Evolutionary conservation across 1,140 invertebrate genomes (phyloP).

Genomic region (Drosophila subpulchrella): DNA sequence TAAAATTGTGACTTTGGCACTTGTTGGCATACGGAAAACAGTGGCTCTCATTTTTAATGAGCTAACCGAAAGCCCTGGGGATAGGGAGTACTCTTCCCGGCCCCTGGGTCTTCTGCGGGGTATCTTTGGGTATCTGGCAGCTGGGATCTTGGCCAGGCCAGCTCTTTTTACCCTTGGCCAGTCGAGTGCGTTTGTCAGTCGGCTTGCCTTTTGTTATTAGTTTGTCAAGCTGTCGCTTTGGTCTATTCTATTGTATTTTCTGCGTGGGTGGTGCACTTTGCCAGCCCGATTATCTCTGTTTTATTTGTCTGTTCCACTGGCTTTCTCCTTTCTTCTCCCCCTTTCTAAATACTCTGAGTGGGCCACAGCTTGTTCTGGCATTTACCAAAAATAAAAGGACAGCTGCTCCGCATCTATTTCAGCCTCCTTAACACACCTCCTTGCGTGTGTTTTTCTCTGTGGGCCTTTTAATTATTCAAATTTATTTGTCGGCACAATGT

Average conservation of each 20-base stretch:
- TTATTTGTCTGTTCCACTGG: slow-evolving; percentile 59
- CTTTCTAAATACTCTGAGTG: slow-evolving; percentile 5
- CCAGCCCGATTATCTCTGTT: slow-evolving; percentile 65
- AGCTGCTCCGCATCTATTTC: slow-evolving; percentile 56
- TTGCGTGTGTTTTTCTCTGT: slow-evolving; percentile 40
- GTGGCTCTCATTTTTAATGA: slow-evolving; percentile 73
- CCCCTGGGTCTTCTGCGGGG: slow-evolving; percentile 4
- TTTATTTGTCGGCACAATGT: slow-evolving; percentile 73
- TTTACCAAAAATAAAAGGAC: slow-evolving; percentile 63
- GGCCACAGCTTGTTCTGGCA: slow-evolving; percentile 48
- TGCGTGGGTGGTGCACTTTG: slow-evolving; percentile 29
- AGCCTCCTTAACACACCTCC: slow-evolving; percentile 3
- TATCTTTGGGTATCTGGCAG: slow-evolving; percentile 15
- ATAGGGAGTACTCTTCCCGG: slow-evolving; percentile 18
- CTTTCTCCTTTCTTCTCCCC: neutral
- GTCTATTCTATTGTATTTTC: slow-evolving; percentile 25
- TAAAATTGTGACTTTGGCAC: slow-evolving; percentile 79
- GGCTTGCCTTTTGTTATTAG: slow-evolving; percentile 65
- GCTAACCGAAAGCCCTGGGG: slow-evolving; percentile 58
- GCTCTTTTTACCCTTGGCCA: slow-evolving; percentile 42
- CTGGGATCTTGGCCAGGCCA: slow-evolving; percentile 37
- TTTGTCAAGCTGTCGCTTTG: slow-evolving; percentile 74
- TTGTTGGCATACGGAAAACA: slow-evolving; percentile 59
- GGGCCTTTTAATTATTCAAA: slow-evolving; percentile 79
- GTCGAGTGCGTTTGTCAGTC: slow-evolving; percentile 39